Conservation (phyloP, 2,888 invertebrate species). For the Nemotelus nigrinus region DNA sequence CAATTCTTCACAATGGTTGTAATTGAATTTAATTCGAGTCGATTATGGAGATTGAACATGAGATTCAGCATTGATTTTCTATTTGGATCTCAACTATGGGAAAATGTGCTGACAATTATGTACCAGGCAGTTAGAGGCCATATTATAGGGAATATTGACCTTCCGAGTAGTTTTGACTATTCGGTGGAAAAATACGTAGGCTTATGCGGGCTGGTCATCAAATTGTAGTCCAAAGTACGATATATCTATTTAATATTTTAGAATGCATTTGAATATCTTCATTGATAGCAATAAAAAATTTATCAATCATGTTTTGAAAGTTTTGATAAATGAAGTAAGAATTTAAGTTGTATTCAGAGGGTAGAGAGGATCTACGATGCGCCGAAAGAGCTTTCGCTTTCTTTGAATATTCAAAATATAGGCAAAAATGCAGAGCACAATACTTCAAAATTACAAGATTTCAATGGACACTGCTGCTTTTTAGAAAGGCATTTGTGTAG, state of each 20-base stretch:
- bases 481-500: too few species aligned
- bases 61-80: constrained; percentile 20
- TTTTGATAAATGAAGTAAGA: too few species aligned
- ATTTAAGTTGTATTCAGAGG: too few species aligned
- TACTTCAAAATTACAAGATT: too few species aligned
- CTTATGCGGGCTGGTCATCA: neutral
- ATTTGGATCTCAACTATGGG: neutral
- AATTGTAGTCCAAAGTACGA: neutral
- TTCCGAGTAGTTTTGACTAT: neutral
- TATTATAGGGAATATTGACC: neutral
- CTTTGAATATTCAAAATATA: too few species aligned
- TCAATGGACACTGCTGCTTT: too few species aligned
- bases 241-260: neutral
- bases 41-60: constrained; percentile 7
- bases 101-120: neutral
- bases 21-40: constrained; percentile 10
- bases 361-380: too few species aligned
- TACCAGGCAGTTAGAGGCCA: neutral
- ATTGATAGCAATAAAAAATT: neutral
- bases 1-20: neutral
- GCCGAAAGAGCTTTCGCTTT: too few species aligned
- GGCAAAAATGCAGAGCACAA: too few species aligned
- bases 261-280: neutral
- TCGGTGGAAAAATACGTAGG: neutral
- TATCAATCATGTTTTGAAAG: too few species aligned